A percentile compares a stretch with the other conserved stretches of the same genome.
These are phyloP conservation scores for Frankliniella fusca DNA, from an alignment of 2,888 invertebrate species.

Conservation along the genomic window DNA sequence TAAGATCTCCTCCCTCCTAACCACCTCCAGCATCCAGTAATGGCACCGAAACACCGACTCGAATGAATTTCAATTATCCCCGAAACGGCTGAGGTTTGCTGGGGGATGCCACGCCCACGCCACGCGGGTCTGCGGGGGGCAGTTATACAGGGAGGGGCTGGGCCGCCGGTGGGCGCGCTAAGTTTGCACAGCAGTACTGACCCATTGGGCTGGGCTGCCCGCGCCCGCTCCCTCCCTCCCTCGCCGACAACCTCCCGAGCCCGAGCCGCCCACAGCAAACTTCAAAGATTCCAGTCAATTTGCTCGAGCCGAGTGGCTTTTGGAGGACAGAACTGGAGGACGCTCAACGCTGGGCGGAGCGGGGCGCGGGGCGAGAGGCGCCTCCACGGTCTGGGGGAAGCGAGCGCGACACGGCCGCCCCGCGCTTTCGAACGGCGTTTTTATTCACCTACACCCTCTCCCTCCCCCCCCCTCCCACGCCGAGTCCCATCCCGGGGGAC, in stretches of 20 bases:
- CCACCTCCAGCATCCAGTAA: too few relatives aligned
- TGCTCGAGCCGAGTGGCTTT: not conserved
- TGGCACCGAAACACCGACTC: not conserved
- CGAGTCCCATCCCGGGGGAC: not conserved
- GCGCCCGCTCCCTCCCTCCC: not conserved
- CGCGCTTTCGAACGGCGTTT: not conserved
- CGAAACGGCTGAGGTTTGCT: not conserved
- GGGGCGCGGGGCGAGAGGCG: too few relatives aligned
- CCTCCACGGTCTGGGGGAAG: not conserved
- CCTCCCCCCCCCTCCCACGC: not conserved
- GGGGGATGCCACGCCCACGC: not conserved
- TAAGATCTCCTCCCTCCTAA: too few relatives aligned
- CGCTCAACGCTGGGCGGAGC: not conserved
- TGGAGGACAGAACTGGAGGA: not conserved
- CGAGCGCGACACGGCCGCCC: not conserved
- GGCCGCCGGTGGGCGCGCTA: too few relatives aligned
- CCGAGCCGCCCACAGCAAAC: not conserved
- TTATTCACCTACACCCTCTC: not conserved
- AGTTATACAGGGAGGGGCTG: too few relatives aligned
- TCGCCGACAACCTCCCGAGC: not conserved
- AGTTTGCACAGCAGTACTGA: too few relatives aligned
- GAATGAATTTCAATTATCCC: not conserved
- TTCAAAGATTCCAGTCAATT: slow-evolving; percentile 26
- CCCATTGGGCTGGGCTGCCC: not conserved
- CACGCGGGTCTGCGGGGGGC: too few relatives aligned